Conservation (phyloP, 2,888 invertebrate genomes). For the Perdita meconis region DNA sequence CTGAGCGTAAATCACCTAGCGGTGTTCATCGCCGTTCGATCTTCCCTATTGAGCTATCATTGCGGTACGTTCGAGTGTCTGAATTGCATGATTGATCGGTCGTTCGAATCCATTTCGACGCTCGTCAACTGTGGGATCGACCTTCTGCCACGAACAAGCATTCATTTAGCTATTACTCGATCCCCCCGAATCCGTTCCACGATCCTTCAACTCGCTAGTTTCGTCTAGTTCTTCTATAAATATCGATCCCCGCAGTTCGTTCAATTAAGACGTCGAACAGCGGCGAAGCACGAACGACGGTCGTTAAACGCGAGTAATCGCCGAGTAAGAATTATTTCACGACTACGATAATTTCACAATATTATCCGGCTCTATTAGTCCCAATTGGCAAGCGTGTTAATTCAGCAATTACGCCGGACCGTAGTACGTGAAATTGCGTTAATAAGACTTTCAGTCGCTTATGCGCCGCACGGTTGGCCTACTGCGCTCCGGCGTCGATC, state of each 20-base stretch:
- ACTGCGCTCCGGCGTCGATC: slow-evolving; percentile 32
- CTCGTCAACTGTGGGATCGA: slow-evolving; percentile 43
- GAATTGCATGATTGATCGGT: slow-evolving; percentile 44
- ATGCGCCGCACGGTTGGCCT: slow-evolving; percentile 30
- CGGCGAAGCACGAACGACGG: too few relatives aligned
- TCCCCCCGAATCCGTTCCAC: too few relatives aligned
- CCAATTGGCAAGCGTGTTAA: slow-evolving; percentile 44
- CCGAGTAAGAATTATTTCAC: slow-evolving; percentile 7
- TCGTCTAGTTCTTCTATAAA: too few relatives aligned
- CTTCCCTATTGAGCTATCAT: slow-evolving; percentile 33
- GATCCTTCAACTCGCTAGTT: too few relatives aligned
- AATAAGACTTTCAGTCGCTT: slow-evolving; percentile 53
- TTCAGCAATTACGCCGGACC: slow-evolving; percentile 35
- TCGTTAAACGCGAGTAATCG: slow-evolving; percentile 6
- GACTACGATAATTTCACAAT: slow-evolving; percentile 36
- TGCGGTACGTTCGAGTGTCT: slow-evolving; percentile 32
- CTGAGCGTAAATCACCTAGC: slow-evolving; percentile 40
- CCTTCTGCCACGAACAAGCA: too few relatives aligned
- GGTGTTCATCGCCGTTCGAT: slow-evolving; percentile 20
- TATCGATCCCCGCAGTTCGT: too few relatives aligned
- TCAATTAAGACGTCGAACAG: too few relatives aligned
- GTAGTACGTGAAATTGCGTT: slow-evolving; percentile 47
- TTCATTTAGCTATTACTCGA: too few relatives aligned
- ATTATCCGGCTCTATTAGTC: slow-evolving; percentile 30
- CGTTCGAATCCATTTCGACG: slow-evolving; percentile 40